Evolutionary conservation across 2,888 invertebrate genomes (phyloP).

Genomic region (Metallyticus violacea): DNA sequence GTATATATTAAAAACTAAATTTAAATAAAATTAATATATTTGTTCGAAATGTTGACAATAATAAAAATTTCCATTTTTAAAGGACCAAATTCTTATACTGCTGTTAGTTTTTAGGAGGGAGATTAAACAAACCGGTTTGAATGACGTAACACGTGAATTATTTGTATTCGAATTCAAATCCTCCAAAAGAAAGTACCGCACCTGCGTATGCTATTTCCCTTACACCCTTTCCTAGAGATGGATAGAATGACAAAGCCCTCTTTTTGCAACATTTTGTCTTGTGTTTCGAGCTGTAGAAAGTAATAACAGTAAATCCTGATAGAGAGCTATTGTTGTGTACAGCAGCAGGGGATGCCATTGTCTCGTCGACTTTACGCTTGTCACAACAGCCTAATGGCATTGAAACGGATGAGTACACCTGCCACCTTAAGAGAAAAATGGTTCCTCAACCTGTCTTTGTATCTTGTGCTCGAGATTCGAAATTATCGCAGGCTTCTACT

Average conservation of each 20-base stretch:
- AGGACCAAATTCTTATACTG: no score
- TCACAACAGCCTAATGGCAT: slow-evolving; percentile 7
- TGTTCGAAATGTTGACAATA: no score
- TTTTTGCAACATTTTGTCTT: not conserved
- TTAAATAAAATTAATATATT: no score
- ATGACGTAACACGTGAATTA: no score
- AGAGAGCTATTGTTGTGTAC: not conserved
- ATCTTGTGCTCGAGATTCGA: not conserved
- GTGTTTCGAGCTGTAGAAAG: not conserved
- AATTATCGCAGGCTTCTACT: not conserved
- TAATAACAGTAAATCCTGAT: not conserved
- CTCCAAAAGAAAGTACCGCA: no score
- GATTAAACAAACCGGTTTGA: no score
- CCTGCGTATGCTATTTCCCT: no score
- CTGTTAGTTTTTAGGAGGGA: no score
- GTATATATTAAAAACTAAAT: no score
- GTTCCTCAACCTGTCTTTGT: not conserved
- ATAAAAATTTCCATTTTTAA: no score
- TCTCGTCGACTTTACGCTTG: not conserved
- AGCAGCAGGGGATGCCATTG: not conserved
- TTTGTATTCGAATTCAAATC: no score
- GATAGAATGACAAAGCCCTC: not conserved
- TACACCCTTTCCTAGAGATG: no score
- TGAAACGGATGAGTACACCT: not conserved
- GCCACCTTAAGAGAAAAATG: not conserved